Evolutionary conservation across 2,888 invertebrate genomes (phyloP), one percentile per base, ranked within the genome.

Genomic region (Sturmia bella): DNA sequence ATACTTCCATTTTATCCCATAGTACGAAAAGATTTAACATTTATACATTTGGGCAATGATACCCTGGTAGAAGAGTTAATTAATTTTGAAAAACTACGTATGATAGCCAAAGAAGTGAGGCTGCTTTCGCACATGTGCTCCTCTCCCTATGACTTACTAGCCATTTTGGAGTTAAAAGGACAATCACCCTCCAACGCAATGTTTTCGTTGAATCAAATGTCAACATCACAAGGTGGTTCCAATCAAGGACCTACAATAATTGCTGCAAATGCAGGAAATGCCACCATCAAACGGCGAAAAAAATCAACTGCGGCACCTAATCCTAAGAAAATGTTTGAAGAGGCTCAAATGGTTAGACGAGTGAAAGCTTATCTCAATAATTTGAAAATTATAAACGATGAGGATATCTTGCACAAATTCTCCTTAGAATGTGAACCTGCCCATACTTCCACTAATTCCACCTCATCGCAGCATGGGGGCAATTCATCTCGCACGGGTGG

Each of bases 321-420:
- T 91, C 97, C 97, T 66, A 98, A 98, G 92, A 98, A 98, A 91
- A 98, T 99, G 98, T 99, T 98, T 91, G 99, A 99, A 91, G 98
- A 99, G 92, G 98, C 99, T 37, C 98, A 99, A 92, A 99, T 99
- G 99, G 98, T 98, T 73, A 93, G 99, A 37, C 93, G 98, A 74
- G 99, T 99, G 5, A 98, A 99, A 90, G 96, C 99, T 2, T 99
- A 99, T 92, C 93, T 99, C 79, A 95, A 96, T 85, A 96, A 97
- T 87, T 94, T 99, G 93, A 95, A 97, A 86, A 90, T 91, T 32
- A 96, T 97, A 86, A 96, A 95, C 12, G 97, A 99, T 89, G 99
- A 99, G 91, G 95, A 96, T 86, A 94, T 95, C 77, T 92, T 99
- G 78, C 97, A 98, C 88, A 94, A 94, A 68, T 92, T 99, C 89